Percentiles rank a stretch among this genome's conserved stretches.
Conservation (phyloP, 2,888 invertebrate species). For the Epirrhoe alternata region DNA sequence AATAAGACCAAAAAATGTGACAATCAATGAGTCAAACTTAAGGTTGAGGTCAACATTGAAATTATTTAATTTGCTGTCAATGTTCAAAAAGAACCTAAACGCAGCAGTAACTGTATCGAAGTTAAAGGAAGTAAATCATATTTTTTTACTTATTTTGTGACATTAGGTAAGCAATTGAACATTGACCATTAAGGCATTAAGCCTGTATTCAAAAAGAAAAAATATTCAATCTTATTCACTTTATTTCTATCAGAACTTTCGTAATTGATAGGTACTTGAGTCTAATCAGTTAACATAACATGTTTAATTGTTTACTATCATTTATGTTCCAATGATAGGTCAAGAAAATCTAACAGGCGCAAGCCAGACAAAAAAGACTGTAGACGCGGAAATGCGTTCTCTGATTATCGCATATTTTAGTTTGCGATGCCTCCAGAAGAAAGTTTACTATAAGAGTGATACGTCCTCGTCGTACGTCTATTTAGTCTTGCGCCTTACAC, state of each 20-base stretch:
- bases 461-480: too few species aligned
- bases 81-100: conserved; percentile 22
- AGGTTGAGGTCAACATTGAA: conserved; percentile 10
- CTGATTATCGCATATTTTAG: too few species aligned
- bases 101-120: neutral
- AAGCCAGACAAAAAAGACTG: too few species aligned
- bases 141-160: conserved; percentile 10
- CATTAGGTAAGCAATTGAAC: conserved; percentile 8
- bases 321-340: too few species aligned
- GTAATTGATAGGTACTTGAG: too few species aligned
- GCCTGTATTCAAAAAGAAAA: neutral
- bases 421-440: too few species aligned
- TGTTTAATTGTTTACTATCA: too few species aligned
- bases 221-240: neutral
- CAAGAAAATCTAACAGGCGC: too few species aligned
- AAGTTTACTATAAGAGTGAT: too few species aligned
- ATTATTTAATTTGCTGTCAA: conserved; percentile 22
- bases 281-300: too few species aligned
- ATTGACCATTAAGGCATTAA: neutral
- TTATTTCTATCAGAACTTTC: neutral
- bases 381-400: too few species aligned
- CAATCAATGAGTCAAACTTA: conserved; percentile 8
- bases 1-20: conserved; percentile 2
- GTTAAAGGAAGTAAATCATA: neutral
- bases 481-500: neutral